Evolutionary conservation across 2,797 vertebrate genomes (phyloP), one percentile per base, ranked within the genome.

Genomic region (Melanogrammus aeglefinus): DNA sequence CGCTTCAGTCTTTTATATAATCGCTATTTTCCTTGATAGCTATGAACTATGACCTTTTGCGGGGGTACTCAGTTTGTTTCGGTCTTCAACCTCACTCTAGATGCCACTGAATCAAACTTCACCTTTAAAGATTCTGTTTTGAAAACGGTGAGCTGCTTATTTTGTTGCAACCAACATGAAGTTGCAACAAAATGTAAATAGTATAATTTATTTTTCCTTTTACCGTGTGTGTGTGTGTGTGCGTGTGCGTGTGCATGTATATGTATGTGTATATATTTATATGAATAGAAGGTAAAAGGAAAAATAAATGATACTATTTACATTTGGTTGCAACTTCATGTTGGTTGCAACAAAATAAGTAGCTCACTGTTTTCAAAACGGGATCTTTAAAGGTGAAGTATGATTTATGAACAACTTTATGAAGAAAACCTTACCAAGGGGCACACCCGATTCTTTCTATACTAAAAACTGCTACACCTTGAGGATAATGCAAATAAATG

Each of bases 401-500:
- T 1, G 41, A 4, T 44, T 44, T n/a, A n/a, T n/a, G n/a, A n/a
- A 69, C 24, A 27, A 69, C 63, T 69, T 69, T 69, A 12, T 69
- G 63, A 69, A 27, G 63, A 63, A 6, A 63, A 63, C 18, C n/a
- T 31, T 83, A 75, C 87, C 78, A 85, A 82, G 74, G 78, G 76
- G 24, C 79, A 75, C 70, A 51, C 41, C 1, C 0, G 74, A 72
- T 27, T 3, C 1, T 80, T 75, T 75, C 73, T 74, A 78, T 36
- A 69, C 39, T 29, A 77, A 74, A 85, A 41, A 73, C 82, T 47
- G 27, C 86, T 86, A 85, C 84, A 84, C 72, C 80, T 79, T 51
- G 78, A 74, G 74, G 86, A 83, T 79, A 88, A 83, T 82, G 85
- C 74, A 21, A 86, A 83, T 91, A 84, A 88, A 89, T 36, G 79